Base-by-base conservation (phyloP, 2,888 invertebrate species). In the Dascillus cervinus region DNA sequence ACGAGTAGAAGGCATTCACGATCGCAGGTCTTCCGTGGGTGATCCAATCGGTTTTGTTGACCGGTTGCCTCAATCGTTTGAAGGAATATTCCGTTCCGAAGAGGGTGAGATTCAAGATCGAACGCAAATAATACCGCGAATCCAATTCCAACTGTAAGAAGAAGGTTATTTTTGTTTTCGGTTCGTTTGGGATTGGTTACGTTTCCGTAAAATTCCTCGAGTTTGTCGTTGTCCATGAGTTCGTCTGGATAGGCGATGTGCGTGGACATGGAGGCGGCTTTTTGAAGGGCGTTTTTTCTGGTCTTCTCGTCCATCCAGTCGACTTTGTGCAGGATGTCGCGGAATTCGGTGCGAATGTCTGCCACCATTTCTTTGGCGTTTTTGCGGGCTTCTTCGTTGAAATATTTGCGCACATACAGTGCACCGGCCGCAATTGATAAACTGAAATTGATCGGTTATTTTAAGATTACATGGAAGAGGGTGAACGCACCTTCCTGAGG, bases 231-330 rank as follows among this genome's bases (percentile, higher is more conserved):
- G 50, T 91, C 81, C 27, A 92, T 67, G 55, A 94, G 75, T 61
- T 91, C 92, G 50, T 83, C 83, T 1, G 94, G 94, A 62, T 94
- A 94, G 0, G 90, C 94, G 54, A 95, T 92, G 60, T 92, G 88
- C 1, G 87, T 79, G 2, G 80, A 72, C 84, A 95, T 92, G 0
- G 81, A 73, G 34, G 77, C 75, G 0, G 88, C 82, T 58, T 91
- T 91, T 37, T 81, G 77, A 37, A 87, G 61, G 1, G 89, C 90
- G 32, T 79, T 77, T 43, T 69, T 62, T 26, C 80, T 79, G 0
- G 95, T 95, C 43, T 70, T 66, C 0, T 78, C 76, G 56, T 95
- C 94, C 95, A 96, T 95, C 95, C 95, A 96, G 24, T 84, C 82
- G 8, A 92, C 80, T 34, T 78, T 72, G 10, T 73, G 69, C 32